These are phyloP conservation scores for Rhipidura dahli DNA, from an alignment of 2,113 vertebrate species.

Conservation along the genomic window DNA sequence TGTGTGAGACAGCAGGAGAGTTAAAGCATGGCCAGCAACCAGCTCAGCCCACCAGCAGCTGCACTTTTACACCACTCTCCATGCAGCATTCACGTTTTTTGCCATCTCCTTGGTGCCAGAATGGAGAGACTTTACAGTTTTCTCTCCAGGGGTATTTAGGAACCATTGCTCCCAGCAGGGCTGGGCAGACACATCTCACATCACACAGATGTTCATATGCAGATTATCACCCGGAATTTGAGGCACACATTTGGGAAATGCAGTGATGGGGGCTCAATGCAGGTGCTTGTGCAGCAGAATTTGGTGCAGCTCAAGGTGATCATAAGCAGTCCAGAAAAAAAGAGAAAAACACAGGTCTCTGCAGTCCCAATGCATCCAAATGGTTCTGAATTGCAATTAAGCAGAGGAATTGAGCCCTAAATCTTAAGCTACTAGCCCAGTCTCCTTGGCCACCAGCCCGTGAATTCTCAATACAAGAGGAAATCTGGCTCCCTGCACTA, in stretches of 20 bases:
- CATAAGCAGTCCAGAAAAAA: background rate
- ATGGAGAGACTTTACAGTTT: background rate
- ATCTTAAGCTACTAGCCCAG: background rate
- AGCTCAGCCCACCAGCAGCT: background rate
- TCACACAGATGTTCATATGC: background rate
- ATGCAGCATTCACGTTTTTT: background rate
- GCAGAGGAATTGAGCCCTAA: background rate
- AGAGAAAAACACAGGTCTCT: background rate
- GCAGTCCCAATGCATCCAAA: background rate
- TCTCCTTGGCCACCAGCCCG: background rate
- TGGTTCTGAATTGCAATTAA: background rate
- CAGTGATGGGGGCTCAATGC: background rate
- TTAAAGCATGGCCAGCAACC: accelerated
- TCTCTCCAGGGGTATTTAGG: background rate
- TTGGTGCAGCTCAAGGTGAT: background rate
- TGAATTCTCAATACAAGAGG: background rate
- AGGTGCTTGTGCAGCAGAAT: background rate
- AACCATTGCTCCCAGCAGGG: background rate
- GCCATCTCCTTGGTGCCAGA: background rate
- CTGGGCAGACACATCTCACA: background rate
- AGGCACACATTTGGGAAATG: background rate
- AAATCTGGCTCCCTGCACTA: background rate
- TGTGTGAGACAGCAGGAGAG: background rate
- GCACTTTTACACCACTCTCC: background rate
- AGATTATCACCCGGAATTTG: background rate